These are phyloP conservation scores for Alitta virens DNA, from an alignment of 2,888 invertebrate species.

Conservation along the genomic window DNA sequence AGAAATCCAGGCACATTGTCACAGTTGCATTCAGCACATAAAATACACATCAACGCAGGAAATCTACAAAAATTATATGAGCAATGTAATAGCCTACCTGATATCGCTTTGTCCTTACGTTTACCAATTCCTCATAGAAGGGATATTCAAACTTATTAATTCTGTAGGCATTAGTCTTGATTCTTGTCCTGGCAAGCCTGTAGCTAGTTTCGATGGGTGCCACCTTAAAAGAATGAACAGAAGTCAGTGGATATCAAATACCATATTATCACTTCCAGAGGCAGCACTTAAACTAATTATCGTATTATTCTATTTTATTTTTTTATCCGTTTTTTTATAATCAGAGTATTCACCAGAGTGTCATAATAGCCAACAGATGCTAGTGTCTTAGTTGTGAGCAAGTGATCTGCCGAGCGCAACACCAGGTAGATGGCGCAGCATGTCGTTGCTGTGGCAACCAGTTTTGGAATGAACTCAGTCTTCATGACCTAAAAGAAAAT, in stretches of 20 bases:
- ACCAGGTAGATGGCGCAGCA: slow-evolving; percentile 29
- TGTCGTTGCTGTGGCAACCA: slow-evolving; percentile 40
- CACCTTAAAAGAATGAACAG: slow-evolving; percentile 38
- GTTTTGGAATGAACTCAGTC: slow-evolving; percentile 51
- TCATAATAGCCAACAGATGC: slow-evolving; percentile 33
- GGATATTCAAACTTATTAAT: slow-evolving; percentile 52
- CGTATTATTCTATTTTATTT: no score
- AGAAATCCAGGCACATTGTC: no score
- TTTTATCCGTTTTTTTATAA: no score
- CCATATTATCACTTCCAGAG: no score
- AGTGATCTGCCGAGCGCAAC: slow-evolving; percentile 23
- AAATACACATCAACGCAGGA: no score
- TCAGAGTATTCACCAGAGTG: slow-evolving; percentile 26
- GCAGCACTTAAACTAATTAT: no score
- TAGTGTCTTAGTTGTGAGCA: slow-evolving; percentile 30
- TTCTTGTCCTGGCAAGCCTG: slow-evolving; percentile 41
- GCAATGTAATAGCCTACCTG: no score
- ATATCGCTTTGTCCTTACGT: slow-evolving; percentile 43
- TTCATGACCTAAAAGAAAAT: slow-evolving; percentile 39
- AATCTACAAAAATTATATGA: no score
- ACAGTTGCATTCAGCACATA: no score
- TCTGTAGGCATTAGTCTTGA: slow-evolving; percentile 46
- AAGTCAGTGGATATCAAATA: not conserved
- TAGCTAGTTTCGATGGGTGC: slow-evolving; percentile 46
- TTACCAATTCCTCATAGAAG: slow-evolving; percentile 47